Evolutionary conservation across 1,140 invertebrate species (phyloP), one percentile per base, ranked within the genome.

Genomic region (Neocloeon triangulifer): DNA sequence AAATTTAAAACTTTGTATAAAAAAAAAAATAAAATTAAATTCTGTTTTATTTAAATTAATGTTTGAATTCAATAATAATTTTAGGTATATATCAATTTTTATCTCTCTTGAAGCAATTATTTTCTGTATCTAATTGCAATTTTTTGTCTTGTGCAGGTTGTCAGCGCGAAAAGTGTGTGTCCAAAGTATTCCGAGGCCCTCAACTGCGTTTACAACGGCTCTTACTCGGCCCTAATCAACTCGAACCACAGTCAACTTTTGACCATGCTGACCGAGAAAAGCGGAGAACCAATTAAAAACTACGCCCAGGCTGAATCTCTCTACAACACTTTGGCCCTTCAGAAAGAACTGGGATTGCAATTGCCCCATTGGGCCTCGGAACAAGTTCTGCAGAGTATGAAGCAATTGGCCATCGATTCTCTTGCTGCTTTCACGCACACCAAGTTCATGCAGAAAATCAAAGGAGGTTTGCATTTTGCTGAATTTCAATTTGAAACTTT

Each of bases 261-360:
- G 44, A 49, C 63, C 21, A 56, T 70, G 44, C 44, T 82, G 17
- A 60, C 59, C 2, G 51, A 62, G 35, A 45, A 75, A 34, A 67
- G 73, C 1, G 77, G 76, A 26, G 44, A 69, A 46, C 61, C 58
- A 37, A 61, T 82, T 16, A 52, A 55, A 5, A 69, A 55, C 37
- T 59, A 75, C 2, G 49, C 69, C 8, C 62, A 67, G 26, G 62
- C 81, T 10, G 77, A 82, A 43, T 65, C 62, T 32, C 49, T 82
- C 4, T 81, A 74, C 37, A 73, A 70, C 39, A 74, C 66, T 2
- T 48, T 85, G 3, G 62, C 55, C 26, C 76, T 81, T 41, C 74
- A 81, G 49, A 55, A 61, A 51, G 15, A 15, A 5, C 59, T 66
- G 14, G 64, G 66, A 13, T 48, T 80, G n/a, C 54, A 59, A 16